Evolutionary conservation across 2,113 vertebrate genomes (phyloP), one percentile per base, ranked within the genome.

Genomic region (Lontra canadensis): DNA sequence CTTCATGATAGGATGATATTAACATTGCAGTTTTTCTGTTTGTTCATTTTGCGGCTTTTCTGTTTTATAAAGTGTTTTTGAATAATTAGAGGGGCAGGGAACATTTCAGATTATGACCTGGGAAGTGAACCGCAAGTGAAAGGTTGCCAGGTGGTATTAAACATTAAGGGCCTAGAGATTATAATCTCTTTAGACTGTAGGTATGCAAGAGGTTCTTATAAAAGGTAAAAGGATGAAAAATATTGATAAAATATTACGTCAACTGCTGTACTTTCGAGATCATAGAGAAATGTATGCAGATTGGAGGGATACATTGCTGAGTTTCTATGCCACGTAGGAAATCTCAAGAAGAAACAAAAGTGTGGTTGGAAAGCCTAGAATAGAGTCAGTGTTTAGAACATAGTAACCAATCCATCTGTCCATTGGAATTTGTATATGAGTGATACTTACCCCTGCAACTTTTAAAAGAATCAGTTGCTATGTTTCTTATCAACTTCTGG

Each of bases 181-280:
- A 14, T 73, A 36, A 90, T 95, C 76, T 52, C 34, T 52, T 49
- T 52, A 52, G 49, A 15, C 49, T 52, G 49, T 52, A 52, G 49
- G 49, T 52, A 52, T 96, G 96, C 71, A 81, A 81, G 20, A 94
- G 6, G 8, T 1, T 71, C 7, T 89, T 92, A 55, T 93, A 76
- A 96, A 87, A 71, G 31, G n/a, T 42, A 79, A n/a, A 39, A 91
- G 4, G 11, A 71, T 95, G 76, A 96, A 59, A 97, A 85, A 52
- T 52, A 52, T 29, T 90, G 7, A 4, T 92, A 69, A 96, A 20
- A 49, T 71, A 42, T 31, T 31, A n/a, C 21, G 0, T 80, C 67
- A 84, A 65, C 61, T 90, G 39, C 18, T 85, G 0, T 47, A 85
- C 39, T 92, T 96, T 1, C 7, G 57, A 95, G 73, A 78, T 21